These are phyloP conservation scores for Aegithalos caudatus DNA, from an alignment of 2,113 vertebrate genomes.

Conservation along the genomic window DNA sequence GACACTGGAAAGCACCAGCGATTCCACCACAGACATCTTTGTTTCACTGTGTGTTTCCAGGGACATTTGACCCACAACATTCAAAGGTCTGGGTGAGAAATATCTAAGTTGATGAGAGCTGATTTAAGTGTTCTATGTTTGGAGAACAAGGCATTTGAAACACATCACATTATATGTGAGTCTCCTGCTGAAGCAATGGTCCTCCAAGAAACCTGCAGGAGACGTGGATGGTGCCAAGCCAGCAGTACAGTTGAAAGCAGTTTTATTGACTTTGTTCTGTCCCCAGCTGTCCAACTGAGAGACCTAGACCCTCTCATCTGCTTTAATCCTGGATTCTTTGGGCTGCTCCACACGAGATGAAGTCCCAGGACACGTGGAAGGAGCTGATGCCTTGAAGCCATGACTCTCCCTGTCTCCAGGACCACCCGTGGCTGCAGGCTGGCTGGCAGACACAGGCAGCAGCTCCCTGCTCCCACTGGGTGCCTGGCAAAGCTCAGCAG, in stretches of 20 bases:
- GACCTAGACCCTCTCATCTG: background rate
- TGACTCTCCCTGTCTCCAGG: fast-evolving
- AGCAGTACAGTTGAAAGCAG: background rate
- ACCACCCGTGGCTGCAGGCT: fast-evolving
- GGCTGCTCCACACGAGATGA: fast-evolving
- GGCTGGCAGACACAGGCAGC: background rate
- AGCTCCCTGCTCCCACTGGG: background rate
- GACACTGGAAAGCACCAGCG: background rate
- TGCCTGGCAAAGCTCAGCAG: background rate
- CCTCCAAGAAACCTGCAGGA: background rate
- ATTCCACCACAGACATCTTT: background rate
- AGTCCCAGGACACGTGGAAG: background rate
- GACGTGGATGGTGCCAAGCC: background rate
- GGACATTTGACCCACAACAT: background rate
- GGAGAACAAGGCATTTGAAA: background rate
- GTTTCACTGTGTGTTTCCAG: background rate
- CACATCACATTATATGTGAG: fast-evolving
- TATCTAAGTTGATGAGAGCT: background rate
- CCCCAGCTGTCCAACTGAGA: background rate
- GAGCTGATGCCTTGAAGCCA: background rate
- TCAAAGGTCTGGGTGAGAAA: background rate
- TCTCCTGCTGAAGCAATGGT: background rate
- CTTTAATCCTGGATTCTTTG: background rate
- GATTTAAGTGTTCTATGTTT: background rate
- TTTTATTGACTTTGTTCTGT: background rate